A percentile compares a stretch with the other conserved stretches of the same genome.
These are phyloP conservation scores for Beroe forskalii DNA, from an alignment of 37 sponge, comb jelly and placozoan genomes.

Conservation along the genomic window DNA sequence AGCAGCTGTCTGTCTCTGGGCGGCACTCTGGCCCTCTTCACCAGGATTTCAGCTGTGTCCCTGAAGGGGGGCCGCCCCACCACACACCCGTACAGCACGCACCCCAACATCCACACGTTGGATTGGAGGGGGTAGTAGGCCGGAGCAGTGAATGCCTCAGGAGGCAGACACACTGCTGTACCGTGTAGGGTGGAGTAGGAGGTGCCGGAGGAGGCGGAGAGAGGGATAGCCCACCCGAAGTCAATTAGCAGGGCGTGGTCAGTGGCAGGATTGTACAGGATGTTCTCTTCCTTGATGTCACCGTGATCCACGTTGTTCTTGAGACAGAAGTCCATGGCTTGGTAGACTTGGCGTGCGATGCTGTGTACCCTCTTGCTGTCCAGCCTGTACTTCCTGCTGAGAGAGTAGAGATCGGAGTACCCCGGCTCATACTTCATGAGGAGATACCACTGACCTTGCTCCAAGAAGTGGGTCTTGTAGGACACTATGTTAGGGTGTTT, in stretches of 20 bases:
- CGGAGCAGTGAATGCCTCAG: constrained; percentile 50
- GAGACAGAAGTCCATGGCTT: constrained; percentile 4
- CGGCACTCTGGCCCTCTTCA: constrained; percentile 39
- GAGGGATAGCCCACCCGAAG: constrained; percentile 37
- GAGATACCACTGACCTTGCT: constrained; percentile 20
- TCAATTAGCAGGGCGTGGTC: not conserved
- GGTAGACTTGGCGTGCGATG: constrained; percentile 4
- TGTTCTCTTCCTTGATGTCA: constrained; percentile 57
- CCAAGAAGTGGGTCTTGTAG: constrained; percentile 46
- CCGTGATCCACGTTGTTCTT: constrained; percentile 46
- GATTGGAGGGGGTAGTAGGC: constrained; percentile 19
- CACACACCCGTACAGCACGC: constrained; percentile 56
- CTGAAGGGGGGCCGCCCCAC: not conserved
- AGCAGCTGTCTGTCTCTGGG: not conserved
- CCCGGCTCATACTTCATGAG: constrained; percentile 55
- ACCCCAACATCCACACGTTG: constrained; percentile 6
- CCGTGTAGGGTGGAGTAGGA: not conserved
- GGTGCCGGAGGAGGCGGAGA: not conserved
- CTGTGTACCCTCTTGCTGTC: not conserved
- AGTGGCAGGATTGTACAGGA: constrained; percentile 45
- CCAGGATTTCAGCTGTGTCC: constrained; percentile 30
- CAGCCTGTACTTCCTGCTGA: not conserved
- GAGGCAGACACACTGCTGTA: constrained; percentile 42
- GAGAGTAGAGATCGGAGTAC: not conserved
- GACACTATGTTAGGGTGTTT: constrained; percentile 26